Conservation (phyloP, 2,797 vertebrate genomes). For the Myotis planiceps region DNA sequence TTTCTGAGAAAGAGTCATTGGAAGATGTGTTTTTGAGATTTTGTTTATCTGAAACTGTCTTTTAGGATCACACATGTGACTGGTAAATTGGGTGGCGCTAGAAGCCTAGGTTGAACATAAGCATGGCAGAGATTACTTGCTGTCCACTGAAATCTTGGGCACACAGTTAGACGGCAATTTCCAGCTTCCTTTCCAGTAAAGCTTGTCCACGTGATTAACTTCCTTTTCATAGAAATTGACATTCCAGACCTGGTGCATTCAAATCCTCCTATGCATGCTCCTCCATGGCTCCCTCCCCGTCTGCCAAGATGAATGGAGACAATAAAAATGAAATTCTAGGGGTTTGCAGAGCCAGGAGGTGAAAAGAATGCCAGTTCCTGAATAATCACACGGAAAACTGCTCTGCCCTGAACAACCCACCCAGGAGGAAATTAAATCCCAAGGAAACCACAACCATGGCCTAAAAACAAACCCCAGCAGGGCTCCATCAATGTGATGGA, state of each 20-base stretch:
- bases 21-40: not conserved
- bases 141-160: not conserved
- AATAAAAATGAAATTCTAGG: not conserved
- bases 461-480: not conserved
- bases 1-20: not conserved
- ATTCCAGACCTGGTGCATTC: not conserved
- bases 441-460: not conserved
- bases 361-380: not conserved
- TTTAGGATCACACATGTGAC: not conserved
- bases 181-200: not conserved
- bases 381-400: not conserved
- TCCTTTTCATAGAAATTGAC: not conserved
- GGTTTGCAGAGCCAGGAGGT: not conserved
- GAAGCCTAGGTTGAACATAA: not conserved
- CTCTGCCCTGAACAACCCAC: not conserved
- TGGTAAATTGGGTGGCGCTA: not conserved
- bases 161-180: not conserved
- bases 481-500: too few species aligned
- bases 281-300: not conserved
- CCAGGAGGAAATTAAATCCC: conserved; percentile 21
- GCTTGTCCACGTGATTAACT: not conserved
- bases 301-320: not conserved
- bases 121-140: not conserved
- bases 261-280: not conserved
- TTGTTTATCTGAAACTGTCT: not conserved